Base-by-base conservation (phyloP, 2,113 vertebrate species). In the Calyptomena viridis region DNA sequence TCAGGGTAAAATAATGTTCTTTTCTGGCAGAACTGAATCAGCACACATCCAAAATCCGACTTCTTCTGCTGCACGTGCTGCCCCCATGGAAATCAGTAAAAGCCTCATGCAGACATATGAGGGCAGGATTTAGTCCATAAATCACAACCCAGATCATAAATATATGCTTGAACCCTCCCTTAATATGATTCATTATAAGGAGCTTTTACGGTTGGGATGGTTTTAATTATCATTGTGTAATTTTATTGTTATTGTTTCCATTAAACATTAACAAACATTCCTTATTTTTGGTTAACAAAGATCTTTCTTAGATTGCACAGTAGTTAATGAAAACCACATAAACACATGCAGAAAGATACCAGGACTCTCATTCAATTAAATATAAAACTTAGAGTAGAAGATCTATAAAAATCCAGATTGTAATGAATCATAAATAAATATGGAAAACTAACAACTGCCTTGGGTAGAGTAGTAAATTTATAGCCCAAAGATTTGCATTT, bases 241-340 rank as follows among this genome's bases (percentile, higher is more conserved):
- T 96, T 95, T 96, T 90, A 77, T 96, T 95, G 72, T 97, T 97
- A 98, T 96, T 96, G 81, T 97, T 98, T 94, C 95, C 96, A 97
- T 94, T 96, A 97, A 96, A 97, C 95, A 97, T 95, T 96, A 97
- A 97, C 97, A 97, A 97, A 98, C 97, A 69, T 81, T 96, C 91
- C 91, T 97, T 97, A 96, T 97, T 95, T 95, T 94, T 97, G 91
- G 96, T 97, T 98, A 94, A 96, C 91, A 95, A 90, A 95, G 95
- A 97, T 96, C 96, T 95, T 93, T 92, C 94, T 93, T 71, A 96
- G 95, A 96, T 95, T 94, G 67, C 89, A 94, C 89, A 96, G 96
- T 97, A 96, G 96, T 97, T 98, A 98, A 98, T 98, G 97, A 97
- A 97, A 98, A 80, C 92, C 96, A 96, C 94, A 92, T 96, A 96